Evolutionary conservation across 2,888 invertebrate genomes (phyloP), one percentile per base, ranked within the genome.

Genomic region (Drosophila atripex): DNA sequence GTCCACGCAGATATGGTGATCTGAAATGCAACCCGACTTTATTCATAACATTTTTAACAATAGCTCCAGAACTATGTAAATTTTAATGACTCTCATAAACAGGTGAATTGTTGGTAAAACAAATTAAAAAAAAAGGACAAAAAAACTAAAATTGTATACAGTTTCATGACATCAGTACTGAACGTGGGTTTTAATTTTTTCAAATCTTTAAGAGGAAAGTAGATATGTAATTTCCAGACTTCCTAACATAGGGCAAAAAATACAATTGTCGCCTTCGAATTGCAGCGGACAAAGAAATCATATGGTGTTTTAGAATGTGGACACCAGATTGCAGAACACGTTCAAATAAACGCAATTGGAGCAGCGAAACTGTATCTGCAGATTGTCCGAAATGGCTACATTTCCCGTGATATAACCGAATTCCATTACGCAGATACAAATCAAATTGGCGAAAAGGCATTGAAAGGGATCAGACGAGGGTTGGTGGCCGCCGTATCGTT

Each of bases 361-460:
- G 23, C 32, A 60, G 30, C 47, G 39, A 46, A 46, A 52, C 38
- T 64, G 65, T 76, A 57, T 69, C 68, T 60, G 63, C 79, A 82
- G 86, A 65, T 78, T 69, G 64, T 60, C 69, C 38, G 46, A 64
- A 61, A 56, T 23, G 43, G 54, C 39, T 28, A 49, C 68, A 71
- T 65, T 71, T 53, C 54, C 60, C 75, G 56, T 64, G 54, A 49
- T 53, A 49, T 45, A 50, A 30, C 30, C 55, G 63, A 80, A 86
- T 82, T 86, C 85, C 82, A 86, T 82, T 82, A 86, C 69, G 55
- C 49, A 80, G 87, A 82, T 82, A 82, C 85, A 82, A 82, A 82
- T 82, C 87, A 82, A 84, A 84, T 84, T 78, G 80, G 61, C 68
- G 69, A 41, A 80, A 69, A 63, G 82, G 59, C 66, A 72, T 43